Evolutionary conservation across 1,140 invertebrate species (phyloP).

Genomic region (Diorhabda carinulata): DNA sequence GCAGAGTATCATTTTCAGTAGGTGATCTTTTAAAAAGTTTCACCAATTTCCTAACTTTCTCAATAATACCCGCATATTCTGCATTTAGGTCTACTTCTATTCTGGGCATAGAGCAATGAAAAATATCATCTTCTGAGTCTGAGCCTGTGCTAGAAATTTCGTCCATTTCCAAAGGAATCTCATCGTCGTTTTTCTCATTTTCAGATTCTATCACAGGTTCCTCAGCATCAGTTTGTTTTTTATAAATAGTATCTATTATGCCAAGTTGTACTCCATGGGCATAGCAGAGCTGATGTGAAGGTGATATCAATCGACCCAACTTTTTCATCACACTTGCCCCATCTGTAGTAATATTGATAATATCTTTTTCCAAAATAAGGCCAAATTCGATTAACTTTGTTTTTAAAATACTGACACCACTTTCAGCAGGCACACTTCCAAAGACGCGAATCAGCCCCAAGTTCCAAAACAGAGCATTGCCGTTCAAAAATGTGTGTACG

Average conservation of each 20-base stretch:
- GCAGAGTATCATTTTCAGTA: conserved; percentile 14
- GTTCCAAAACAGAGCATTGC: background rate
- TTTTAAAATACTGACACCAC: background rate
- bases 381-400: background rate
- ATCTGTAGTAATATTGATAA: background rate
- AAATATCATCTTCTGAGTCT: conserved; percentile 14
- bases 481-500: conserved; percentile 22
- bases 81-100: conserved; percentile 19
- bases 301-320: background rate
- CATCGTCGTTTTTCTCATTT: conserved; percentile 12
- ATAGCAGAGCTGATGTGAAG: too few species aligned
- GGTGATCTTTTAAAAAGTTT: conserved; percentile 15
- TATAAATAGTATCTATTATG: conserved; percentile 20
- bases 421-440: background rate
- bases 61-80: conserved; percentile 20
- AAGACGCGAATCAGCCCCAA: background rate
- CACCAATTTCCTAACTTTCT: conserved; percentile 13
- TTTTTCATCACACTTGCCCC: background rate
- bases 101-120: conserved; percentile 9
- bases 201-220: conserved; percentile 14
- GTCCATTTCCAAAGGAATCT: conserved; percentile 15
- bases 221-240: conserved; percentile 21
- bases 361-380: background rate
- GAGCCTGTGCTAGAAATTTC: conserved; percentile 7
- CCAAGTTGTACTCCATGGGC: too few species aligned